Evolutionary conservation across 1,140 invertebrate species (phyloP).

Genomic region (Drosophila tsacasi): DNA sequence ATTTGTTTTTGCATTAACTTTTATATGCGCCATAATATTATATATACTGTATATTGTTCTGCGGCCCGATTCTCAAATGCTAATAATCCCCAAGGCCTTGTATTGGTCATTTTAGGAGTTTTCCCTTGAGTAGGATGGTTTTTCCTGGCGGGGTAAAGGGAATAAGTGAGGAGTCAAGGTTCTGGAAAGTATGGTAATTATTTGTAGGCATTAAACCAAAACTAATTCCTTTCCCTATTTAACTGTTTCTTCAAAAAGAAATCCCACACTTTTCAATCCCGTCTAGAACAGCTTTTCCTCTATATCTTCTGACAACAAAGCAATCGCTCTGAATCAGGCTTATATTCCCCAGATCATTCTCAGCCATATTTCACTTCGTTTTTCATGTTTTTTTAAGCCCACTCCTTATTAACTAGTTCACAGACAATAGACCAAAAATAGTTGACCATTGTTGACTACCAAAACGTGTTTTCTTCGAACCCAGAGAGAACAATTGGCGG

Average conservation of each 20-base stretch:
- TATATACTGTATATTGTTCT: slow-evolving; percentile 43
- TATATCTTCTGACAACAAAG: slow-evolving; percentile 4
- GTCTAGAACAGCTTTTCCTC: not conserved
- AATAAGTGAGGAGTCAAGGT: not conserved
- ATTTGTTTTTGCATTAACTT: slow-evolving; percentile 58
- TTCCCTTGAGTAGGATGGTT: not conserved
- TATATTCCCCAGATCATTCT: slow-evolving; percentile 14
- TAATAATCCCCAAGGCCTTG: slow-evolving; percentile 42
- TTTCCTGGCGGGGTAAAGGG: not conserved
- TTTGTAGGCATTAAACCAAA: not conserved
- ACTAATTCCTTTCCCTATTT: not conserved
- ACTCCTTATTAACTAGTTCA: slow-evolving; percentile 50
- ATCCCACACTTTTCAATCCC: not conserved
- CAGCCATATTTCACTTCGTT: slow-evolving; percentile 23
- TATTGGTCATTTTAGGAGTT: slow-evolving; percentile 19
- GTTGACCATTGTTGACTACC: slow-evolving; percentile 62
- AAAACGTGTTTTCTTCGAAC: slow-evolving; percentile 71
- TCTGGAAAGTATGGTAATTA: not conserved
- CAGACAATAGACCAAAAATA: slow-evolving; percentile 46
- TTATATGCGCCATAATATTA: slow-evolving; percentile 57
- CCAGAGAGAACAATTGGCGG: slow-evolving; percentile 64
- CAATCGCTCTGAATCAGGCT: not conserved
- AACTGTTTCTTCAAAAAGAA: not conserved
- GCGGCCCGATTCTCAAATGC: slow-evolving; percentile 57
- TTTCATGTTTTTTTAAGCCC: slow-evolving; percentile 15